Conservation (phyloP, 2,888 invertebrate species). For the Poecilus cupreus region DNA sequence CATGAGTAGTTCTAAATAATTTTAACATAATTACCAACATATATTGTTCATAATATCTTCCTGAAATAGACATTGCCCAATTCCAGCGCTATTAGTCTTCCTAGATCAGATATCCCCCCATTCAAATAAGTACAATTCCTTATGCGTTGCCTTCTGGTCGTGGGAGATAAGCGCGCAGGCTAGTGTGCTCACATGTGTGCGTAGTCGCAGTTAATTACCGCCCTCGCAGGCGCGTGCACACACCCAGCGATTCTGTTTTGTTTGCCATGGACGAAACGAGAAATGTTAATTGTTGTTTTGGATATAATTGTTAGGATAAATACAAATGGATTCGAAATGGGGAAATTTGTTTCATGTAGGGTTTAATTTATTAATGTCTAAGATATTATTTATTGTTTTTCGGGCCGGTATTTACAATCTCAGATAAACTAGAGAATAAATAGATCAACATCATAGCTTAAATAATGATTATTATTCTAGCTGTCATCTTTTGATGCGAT, state of each 20-base stretch:
- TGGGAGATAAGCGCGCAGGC: not conserved
- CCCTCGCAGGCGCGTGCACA: not conserved
- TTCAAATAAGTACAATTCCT: not conserved
- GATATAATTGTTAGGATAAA: not conserved
- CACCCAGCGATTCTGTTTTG: not conserved
- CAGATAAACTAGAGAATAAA: no score
- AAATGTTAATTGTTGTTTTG: not conserved
- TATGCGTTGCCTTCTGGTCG: slow-evolving; percentile 8
- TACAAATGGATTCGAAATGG: not conserved
- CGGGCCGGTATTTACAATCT: no score
- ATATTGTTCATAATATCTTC: no score
- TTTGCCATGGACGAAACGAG: not conserved
- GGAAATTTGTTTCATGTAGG: no score
- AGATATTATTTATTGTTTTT: not conserved
- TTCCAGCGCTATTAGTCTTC: not conserved
- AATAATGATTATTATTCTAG: no score
- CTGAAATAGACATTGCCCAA: no score
- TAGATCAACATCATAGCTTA: no score
- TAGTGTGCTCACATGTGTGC: not conserved
- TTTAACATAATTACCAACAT: no score
- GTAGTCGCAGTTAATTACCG: not conserved
- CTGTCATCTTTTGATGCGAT: no score
- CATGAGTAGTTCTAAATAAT: no score
- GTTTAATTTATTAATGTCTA: no score
- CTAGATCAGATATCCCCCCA: not conserved